Evolutionary conservation across 2,113 vertebrate species (phyloP), one percentile per base, ranked within the genome.

Genomic region (Salvator merianae): DNA sequence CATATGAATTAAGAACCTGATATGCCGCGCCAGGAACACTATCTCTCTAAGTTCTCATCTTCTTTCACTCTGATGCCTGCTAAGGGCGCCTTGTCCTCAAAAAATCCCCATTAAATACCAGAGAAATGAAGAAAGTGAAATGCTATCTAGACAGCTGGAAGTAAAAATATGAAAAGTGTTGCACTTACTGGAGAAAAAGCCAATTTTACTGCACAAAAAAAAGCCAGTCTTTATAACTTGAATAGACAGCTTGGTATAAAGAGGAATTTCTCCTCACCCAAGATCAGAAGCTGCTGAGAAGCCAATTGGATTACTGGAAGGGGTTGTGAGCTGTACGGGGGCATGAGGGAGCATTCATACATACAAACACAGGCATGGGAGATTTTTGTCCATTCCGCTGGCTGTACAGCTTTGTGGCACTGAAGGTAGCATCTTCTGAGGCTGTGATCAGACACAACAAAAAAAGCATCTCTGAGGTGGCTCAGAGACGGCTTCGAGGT

Each of bases 81-180:
- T 94, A 92, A 94, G 94, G 94, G 92, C 90, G 86, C 89, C 59
- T 53, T 94, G 94, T 89, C 95, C 94, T 92, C 74, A 93, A 91
- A 9, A 94, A 93, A 92, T 94, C 90, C 86, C 91, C 92, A 93
- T 95, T 92, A 94, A 94, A 91, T 90, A 87, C 90, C 72, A 86
- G 91, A 91, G 89, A 88, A 88, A 92, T 89, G 89, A 93, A 92
- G 94, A 93, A 93, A 94, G 87, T 89, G 89, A 95, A 94, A 94
- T 91, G 92, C 84, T 90, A 93, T 89, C 86, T 77, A 92, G 94
- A 93, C 87, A 94, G 91, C 88, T 91, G 88, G 91, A 94, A 90
- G 92, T 91, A 91, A 94, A 94, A 94, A 91, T 87, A 89, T 90
- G 90, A 95, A 91, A 94, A 93, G 81, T 82, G 90, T 93, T 86